These are phyloP conservation scores for Itoplectis maculator DNA, from an alignment of 2,888 invertebrate genomes.

Conservation along the genomic window DNA sequence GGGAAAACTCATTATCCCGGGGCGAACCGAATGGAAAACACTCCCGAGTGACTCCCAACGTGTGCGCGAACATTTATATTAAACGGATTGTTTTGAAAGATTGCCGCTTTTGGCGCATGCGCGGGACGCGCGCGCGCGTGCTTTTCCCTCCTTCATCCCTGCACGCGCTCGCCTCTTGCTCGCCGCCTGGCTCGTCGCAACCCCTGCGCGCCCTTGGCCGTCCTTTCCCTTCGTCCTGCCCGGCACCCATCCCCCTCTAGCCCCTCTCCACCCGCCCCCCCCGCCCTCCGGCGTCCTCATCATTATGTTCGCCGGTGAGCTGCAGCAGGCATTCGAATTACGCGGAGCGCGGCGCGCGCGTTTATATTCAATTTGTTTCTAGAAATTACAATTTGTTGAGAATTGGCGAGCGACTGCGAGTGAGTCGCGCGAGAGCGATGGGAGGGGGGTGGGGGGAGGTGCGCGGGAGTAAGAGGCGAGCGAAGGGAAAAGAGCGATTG, in stretches of 20 bases:
- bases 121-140: constrained; percentile 50
- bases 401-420: constrained; percentile 70
- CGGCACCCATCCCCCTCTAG: too few species aligned
- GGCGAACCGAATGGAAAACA: constrained; percentile 57
- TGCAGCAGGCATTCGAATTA: constrained; percentile 83
- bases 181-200: too few species aligned
- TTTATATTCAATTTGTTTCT: constrained; percentile 84
- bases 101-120: constrained; percentile 82
- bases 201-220: too few species aligned
- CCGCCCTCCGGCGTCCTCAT: constrained; percentile 76
- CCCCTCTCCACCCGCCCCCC: too few species aligned
- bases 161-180: too few species aligned
- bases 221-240: constrained; percentile 47
- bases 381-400: constrained; percentile 83
- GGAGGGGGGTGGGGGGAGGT: background rate
- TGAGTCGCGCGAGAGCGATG: constrained; percentile 12
- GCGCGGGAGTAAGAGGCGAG: background rate
- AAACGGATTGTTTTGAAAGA: constrained; percentile 83
- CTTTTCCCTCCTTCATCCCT: constrained; percentile 54
- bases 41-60: constrained; percentile 70
- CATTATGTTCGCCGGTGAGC: constrained; percentile 78
- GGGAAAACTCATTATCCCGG: constrained; percentile 61
- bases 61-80: constrained; percentile 79
- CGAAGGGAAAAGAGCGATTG: constrained; percentile 39
- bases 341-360: constrained; percentile 78